Evolutionary conservation across 2,888 invertebrate species (phyloP), one percentile per base, ranked within the genome.

Genomic region (Cephus nigrinus): DNA sequence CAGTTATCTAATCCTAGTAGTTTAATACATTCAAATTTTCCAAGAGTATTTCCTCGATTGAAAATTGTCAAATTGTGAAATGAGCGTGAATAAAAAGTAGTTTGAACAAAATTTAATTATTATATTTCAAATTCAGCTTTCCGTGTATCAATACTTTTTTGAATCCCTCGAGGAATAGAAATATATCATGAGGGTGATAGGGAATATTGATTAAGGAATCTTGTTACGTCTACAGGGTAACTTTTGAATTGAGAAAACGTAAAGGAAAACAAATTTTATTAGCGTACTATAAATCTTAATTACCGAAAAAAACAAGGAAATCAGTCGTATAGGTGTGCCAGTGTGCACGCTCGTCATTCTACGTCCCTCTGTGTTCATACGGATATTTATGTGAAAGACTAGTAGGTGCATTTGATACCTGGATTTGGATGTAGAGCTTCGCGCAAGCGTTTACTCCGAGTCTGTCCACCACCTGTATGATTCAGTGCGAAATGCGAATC

Each of bases 401-500:
- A 55, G 23, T 23, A 55, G 55, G 1, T 23, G 55, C 55, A 75
- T 68, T 75, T 9, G 33, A 75, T 34, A 69, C 30, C 32, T 69
- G 32, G 15, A 31, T 55, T 72, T 32, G 33, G 34, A 35, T 55
- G 32, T 73, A 68, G 12, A 40, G 36, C 23, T 11, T 73, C 69
- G 77, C 77, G 77, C 77, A 77, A 68, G 74, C 55, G 76, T 77
- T 36, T 74, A 33, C 69, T 68, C 35, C n/a, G 36, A 12, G 31
- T 34, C 36, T 33, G 69, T 77, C 36, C 68, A 15, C 35, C 77
- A 77, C 77, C 77, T 77, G 77, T 77, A 11, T 68, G 77, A 77
- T 77, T 77, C 74, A 74, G 76, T 77, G n/a, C 69, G 69, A 77
- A 68, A 77, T 36, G 69, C 69, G 69, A 69, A 74, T 77, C 40